These are phyloP conservation scores for Cynaeus angustus DNA, from an alignment of 2,888 invertebrate genomes.

Conservation along the genomic window DNA sequence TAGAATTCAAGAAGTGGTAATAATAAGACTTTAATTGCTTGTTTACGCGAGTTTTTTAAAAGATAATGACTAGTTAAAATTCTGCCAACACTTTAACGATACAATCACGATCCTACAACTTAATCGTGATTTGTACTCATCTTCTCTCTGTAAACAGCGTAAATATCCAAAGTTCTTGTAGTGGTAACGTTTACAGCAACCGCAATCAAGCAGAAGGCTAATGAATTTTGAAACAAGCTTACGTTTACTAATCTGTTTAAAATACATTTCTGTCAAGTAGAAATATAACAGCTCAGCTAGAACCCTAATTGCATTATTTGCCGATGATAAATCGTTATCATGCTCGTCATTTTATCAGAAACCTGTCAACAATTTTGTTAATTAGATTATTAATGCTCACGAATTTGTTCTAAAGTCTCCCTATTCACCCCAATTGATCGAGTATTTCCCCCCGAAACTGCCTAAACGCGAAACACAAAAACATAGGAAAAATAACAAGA, in stretches of 20 bases:
- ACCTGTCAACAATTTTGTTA: slow-evolving; percentile 55
- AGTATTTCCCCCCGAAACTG: slow-evolving; percentile 21
- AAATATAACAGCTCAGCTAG: slow-evolving; percentile 57
- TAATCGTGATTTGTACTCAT: slow-evolving; percentile 17
- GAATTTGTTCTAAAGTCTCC: slow-evolving; percentile 3
- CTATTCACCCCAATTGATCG: slow-evolving; percentile 13
- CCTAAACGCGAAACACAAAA: slow-evolving; percentile 14
- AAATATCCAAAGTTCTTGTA: slow-evolving; percentile 23
- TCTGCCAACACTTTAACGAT: slow-evolving; percentile 46
- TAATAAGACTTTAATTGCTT: slow-evolving; percentile 50
- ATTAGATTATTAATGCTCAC: slow-evolving; percentile 53
- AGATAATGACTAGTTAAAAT: slow-evolving; percentile 48
- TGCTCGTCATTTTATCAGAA: slow-evolving; percentile 53
- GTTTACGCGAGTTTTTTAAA: slow-evolving; percentile 49
- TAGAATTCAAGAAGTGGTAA: slow-evolving; percentile 41
- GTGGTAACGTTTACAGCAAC: slow-evolving; percentile 19
- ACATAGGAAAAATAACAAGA: slow-evolving; percentile 41
- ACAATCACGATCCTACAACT: slow-evolving; percentile 21
- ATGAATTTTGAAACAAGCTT: slow-evolving; percentile 51
- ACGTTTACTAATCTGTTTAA: slow-evolving; percentile 55
- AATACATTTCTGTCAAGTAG: slow-evolving; percentile 55
- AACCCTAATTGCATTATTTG: slow-evolving; percentile 56
- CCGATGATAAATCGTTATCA: slow-evolving; percentile 56
- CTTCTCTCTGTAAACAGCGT: background rate
- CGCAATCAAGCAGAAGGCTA: slow-evolving; percentile 40